Conservation (phyloP, 2,797 vertebrate species). For the Channa striata region DNA sequence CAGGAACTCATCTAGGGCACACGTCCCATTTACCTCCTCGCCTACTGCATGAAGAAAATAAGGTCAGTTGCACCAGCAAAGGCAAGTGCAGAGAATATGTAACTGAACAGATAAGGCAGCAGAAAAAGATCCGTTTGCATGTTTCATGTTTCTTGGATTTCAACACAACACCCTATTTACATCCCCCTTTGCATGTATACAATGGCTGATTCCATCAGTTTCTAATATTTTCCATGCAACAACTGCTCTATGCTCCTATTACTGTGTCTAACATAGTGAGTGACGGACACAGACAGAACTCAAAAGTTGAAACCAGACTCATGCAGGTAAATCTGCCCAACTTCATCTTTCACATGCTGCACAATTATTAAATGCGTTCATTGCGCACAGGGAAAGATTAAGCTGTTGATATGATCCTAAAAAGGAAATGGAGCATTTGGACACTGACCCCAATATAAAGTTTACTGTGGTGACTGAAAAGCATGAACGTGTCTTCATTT, state of each 20-base stretch:
- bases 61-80: slow-evolving; percentile 26
- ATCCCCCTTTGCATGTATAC: neutral
- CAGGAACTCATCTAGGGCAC: slow-evolving; percentile 43
- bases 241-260: too few relatives aligned
- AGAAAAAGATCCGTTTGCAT: neutral
- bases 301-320: neutral
- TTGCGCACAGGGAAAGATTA: too few relatives aligned
- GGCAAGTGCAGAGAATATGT: slow-evolving; percentile 11
- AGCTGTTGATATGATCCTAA: too few relatives aligned
- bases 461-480: too few relatives aligned
- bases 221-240: neutral
- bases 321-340: neutral
- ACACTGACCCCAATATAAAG: slow-evolving; percentile 10
- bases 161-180: neutral
- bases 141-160: slow-evolving; percentile 15
- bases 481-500: neutral
- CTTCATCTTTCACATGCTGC: neutral
- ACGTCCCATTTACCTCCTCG: slow-evolving; percentile 9
- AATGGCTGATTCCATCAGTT: neutral
- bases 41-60: slow-evolving; percentile 26
- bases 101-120: neutral
- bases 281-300: slow-evolving; percentile 8
- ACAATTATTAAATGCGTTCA: too few relatives aligned
- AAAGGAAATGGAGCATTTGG: neutral
- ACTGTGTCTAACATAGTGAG: too few relatives aligned